A percentile compares a stretch with the other conserved stretches of the same genome.
These are phyloP conservation scores for Baronia brevicornis DNA, from an alignment of 2,888 invertebrate species.

Conservation along the genomic window DNA sequence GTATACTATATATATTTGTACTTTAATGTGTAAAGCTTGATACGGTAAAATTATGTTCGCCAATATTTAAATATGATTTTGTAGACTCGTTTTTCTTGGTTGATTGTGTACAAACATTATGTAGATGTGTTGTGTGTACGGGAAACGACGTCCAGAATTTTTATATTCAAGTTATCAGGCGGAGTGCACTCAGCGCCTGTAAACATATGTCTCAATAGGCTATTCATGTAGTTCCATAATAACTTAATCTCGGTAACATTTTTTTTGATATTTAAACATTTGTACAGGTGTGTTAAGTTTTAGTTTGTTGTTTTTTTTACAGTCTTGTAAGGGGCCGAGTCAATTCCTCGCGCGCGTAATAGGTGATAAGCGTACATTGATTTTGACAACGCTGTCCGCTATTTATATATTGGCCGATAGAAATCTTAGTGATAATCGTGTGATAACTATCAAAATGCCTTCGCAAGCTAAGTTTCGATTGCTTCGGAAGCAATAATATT, in stretches of 20 bases:
- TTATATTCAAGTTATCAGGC: slow-evolving; percentile 1
- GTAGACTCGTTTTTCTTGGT: slow-evolving; percentile 13
- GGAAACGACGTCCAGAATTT: slow-evolving; percentile 6
- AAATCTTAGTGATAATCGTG: slow-evolving; percentile 46
- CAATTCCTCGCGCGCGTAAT: slow-evolving; percentile 50
- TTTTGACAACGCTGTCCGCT: slow-evolving; percentile 31
- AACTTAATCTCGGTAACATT: slow-evolving; percentile 37
- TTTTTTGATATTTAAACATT: slow-evolving; percentile 48
- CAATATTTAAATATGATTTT: slow-evolving; percentile 39
- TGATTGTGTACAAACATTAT: slow-evolving; percentile 17
- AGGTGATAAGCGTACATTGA: slow-evolving; percentile 22
- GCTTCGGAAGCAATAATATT: slow-evolving; percentile 32
- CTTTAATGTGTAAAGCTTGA: slow-evolving; percentile 48
- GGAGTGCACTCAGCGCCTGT: neutral
- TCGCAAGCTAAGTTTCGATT: slow-evolving; percentile 43
- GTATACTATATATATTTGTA: slow-evolving; percentile 47
- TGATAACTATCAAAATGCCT: slow-evolving; percentile 55
- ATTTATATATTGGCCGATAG: slow-evolving; percentile 30
- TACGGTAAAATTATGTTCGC: slow-evolving; percentile 54
- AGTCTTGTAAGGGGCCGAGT: slow-evolving; percentile 55
- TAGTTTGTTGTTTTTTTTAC: slow-evolving; percentile 40
- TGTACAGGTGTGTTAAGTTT: slow-evolving; percentile 64
- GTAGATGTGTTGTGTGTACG: slow-evolving; percentile 6
- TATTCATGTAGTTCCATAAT: slow-evolving; percentile 40
- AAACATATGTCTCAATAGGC: slow-evolving; percentile 16